A percentile compares a stretch with the other conserved stretches of the same genome.
These are phyloP conservation scores for Athalia cordata DNA, from an alignment of 2,888 invertebrate species.

Conservation along the genomic window DNA sequence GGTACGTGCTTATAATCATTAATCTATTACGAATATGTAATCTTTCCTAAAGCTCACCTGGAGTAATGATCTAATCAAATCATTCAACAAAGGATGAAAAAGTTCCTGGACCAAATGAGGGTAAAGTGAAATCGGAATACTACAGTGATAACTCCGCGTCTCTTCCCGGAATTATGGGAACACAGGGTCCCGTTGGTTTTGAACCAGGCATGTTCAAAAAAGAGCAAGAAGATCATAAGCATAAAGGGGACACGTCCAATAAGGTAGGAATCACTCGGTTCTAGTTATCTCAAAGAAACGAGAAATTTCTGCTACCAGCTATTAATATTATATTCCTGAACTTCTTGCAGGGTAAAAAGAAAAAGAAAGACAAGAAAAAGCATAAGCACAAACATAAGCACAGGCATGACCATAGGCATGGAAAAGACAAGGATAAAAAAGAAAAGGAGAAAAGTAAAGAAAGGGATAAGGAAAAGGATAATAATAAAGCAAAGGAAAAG, in stretches of 20 bases:
- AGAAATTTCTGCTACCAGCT: no score
- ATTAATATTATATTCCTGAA: neutral
- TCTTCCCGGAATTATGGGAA: conserved; percentile 83
- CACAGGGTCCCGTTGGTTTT: conserved; percentile 85
- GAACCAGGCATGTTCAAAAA: conserved; percentile 89
- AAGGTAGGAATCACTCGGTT: conserved; percentile 72
- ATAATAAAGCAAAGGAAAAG: conserved; percentile 74
- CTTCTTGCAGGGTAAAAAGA: conserved; percentile 75
- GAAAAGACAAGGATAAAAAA: conserved; percentile 75
- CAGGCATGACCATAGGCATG: conserved; percentile 76
- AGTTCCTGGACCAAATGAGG: conserved; percentile 61
- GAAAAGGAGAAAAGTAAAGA: conserved; percentile 85
- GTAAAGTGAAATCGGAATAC: conserved; percentile 80
- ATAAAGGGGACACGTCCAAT: conserved; percentile 75
- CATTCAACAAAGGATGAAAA: conserved; percentile 57
- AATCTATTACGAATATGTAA: neutral
- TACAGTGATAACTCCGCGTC: conserved; percentile 89
- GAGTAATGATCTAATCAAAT: neutral
- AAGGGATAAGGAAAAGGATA: conserved; percentile 76
- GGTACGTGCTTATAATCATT: conserved; percentile 44
- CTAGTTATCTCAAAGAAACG: neutral
- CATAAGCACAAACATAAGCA: conserved; percentile 91
- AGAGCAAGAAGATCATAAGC: conserved; percentile 74
- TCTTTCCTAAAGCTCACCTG: neutral
- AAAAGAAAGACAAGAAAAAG: conserved; percentile 94